Evolutionary conservation across 2,113 vertebrate genomes (phyloP).

Genomic region (Neodontobutis hainanensis): DNA sequence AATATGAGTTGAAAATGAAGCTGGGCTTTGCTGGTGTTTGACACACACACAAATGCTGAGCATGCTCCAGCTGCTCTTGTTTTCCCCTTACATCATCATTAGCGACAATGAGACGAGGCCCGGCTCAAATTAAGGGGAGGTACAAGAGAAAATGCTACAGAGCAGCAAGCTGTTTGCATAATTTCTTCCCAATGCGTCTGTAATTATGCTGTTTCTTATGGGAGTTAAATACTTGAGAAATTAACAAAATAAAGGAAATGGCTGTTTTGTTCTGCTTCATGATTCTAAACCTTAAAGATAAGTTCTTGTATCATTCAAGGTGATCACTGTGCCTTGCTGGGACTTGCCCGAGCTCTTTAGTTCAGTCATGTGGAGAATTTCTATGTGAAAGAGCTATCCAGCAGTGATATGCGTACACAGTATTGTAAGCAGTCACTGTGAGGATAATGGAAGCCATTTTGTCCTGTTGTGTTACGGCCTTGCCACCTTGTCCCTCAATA

Average conservation of each 20-base stretch:
- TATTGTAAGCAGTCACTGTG: slow-evolving; percentile 37
- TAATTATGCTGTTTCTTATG: slow-evolving; percentile 55
- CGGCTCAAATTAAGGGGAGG: slow-evolving; percentile 48
- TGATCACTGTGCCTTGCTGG: slow-evolving; percentile 37
- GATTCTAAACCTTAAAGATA: slow-evolving; percentile 32
- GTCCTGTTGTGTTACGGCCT: slow-evolving; percentile 54
- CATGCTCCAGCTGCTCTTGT: slow-evolving; percentile 14
- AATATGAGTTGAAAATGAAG: not conserved
- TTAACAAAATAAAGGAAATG: slow-evolving; percentile 22
- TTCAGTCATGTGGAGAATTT: slow-evolving; percentile 38
- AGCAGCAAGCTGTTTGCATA: slow-evolving; percentile 45
- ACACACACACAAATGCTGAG: slow-evolving; percentile 5
- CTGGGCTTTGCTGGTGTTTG: not conserved
- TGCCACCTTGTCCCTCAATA: slow-evolving; percentile 40
- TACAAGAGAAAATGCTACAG: slow-evolving; percentile 24
- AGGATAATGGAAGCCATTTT: slow-evolving; percentile 66
- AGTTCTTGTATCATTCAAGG: slow-evolving; percentile 37
- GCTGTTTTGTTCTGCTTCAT: slow-evolving; percentile 20
- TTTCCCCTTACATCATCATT: slow-evolving; percentile 52
- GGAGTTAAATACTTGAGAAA: slow-evolving; percentile 37
- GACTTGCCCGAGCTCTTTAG: slow-evolving; percentile 30
- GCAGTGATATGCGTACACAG: slow-evolving; percentile 40
- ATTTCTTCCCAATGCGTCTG: slow-evolving; percentile 40
- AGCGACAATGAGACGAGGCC: slow-evolving; percentile 40
- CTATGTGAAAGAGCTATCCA: slow-evolving; percentile 30